These are phyloP conservation scores for Macrophya annulata DNA, from an alignment of 2,888 invertebrate genomes.

Conservation along the genomic window DNA sequence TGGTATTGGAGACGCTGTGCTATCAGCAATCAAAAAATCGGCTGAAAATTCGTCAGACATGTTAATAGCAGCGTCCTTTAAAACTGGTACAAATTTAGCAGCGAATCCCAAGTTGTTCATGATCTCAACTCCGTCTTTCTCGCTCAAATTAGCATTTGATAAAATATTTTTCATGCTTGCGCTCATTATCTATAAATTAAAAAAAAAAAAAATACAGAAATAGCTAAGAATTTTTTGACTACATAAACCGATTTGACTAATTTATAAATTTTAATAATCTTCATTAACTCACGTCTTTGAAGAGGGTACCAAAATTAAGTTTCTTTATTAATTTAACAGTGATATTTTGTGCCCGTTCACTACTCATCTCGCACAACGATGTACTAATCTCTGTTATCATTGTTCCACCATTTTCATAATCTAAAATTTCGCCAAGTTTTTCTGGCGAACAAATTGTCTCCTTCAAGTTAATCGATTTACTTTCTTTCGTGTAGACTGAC, in stretches of 20 bases:
- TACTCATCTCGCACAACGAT: slow-evolving; percentile 80
- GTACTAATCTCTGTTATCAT: slow-evolving; percentile 76
- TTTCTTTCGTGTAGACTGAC: slow-evolving; percentile 73
- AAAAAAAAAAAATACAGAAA: slow-evolving; percentile 7
- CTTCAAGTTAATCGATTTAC: slow-evolving; percentile 69
- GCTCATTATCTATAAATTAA: slow-evolving; percentile 78
- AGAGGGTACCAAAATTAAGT: slow-evolving; percentile 78
- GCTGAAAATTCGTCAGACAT: slow-evolving; percentile 33
- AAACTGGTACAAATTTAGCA: slow-evolving; percentile 79
- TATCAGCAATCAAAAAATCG: slow-evolving; percentile 12
- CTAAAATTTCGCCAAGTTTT: slow-evolving; percentile 72
- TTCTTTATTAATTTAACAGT: slow-evolving; percentile 79
- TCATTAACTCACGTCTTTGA: slow-evolving; percentile 68
- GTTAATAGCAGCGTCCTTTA: slow-evolving; percentile 71
- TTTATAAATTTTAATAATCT: background rate
- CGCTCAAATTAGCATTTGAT: slow-evolving; percentile 80
- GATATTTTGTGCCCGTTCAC: slow-evolving; percentile 78
- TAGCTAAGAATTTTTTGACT: background rate
- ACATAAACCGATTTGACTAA: background rate
- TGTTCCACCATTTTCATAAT: slow-evolving; percentile 66
- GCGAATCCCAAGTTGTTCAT: slow-evolving; percentile 79
- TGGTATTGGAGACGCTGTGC: background rate
- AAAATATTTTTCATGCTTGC: slow-evolving; percentile 80
- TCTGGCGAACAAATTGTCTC: slow-evolving; percentile 73
- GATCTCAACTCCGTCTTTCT: slow-evolving; percentile 79